Evolutionary conservation across 30 jellyfish, hydroid and myxozoan genomes (phyloP), one percentile per base, ranked within the genome.

Genomic region (Hydractinia symbiolongicarpus): DNA sequence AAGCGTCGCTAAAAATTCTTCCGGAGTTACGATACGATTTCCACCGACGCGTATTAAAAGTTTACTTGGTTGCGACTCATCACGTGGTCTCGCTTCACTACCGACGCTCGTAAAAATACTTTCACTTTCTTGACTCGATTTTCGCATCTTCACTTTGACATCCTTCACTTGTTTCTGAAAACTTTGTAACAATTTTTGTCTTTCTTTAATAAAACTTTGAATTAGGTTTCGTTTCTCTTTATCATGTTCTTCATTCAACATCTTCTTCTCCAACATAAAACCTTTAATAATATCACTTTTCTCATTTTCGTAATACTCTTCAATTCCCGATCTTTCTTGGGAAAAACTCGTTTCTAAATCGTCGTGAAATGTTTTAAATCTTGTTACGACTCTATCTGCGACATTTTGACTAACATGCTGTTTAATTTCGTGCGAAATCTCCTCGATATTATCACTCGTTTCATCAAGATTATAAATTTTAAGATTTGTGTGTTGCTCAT

Each of bases 211-310:
- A 67, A 93, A 87, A 68, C 85, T 80, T 7, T 81, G 82, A n/a
- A 87, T 80, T 8, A 93, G 53, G 14, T 73, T 90, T 44, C 79
- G 80, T 67, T 93, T 93, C 60, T 93, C 98, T 61, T 86, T 88
- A 73, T 93, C 89, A 82, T 93, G 98, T 58, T 87, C 96, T 64
- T 87, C 84, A 55, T 70, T 78, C 11, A 93, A 61, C 21, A 83
- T 73, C 64, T 78, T 84, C 66, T 93, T 93, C 84, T 93, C 98
- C 60, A 93, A 73, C 44, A 93, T 79, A 78, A 93, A 93, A 0
- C 98, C 98, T 61, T 93, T 83, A 50, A 93, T 77, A 1, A 93
- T 64, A 81, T 93, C 96, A 7, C 79, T 88, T 56, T 88, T 93
- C 52, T 93, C 98, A 44, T 84, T 85, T 52, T 83, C 95, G 73